A percentile compares a stretch with the other conserved stretches of the same genome.
Evolutionary conservation across 2,113 vertebrate genomes (phyloP).

Genomic region (Uropsilus gracilis): DNA sequence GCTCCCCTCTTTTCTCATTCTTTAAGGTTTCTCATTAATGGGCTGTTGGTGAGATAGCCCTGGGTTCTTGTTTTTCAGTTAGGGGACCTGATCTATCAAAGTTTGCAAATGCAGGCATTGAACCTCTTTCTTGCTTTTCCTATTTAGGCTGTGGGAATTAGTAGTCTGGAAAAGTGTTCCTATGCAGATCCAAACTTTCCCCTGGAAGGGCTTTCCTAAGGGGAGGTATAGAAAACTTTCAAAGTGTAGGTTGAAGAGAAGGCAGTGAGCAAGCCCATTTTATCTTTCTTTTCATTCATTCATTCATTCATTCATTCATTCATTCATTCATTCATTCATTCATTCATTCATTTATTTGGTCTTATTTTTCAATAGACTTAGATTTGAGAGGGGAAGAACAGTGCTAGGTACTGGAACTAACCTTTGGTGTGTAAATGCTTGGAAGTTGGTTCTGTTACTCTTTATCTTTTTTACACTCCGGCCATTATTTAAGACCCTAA

Average conservation of each 20-base stretch:
- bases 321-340: too few relatives aligned
- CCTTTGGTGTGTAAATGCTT: too few relatives aligned
- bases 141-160: background rate
- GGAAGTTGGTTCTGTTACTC: background rate
- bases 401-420: background rate
- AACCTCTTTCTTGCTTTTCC: background rate
- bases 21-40: background rate
- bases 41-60: background rate
- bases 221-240: background rate
- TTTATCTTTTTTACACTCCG: background rate
- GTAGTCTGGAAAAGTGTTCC: background rate
- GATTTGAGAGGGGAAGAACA: background rate
- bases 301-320: too few relatives aligned
- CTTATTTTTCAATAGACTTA: slow-evolving; percentile 13
- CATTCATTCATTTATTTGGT: too few relatives aligned
- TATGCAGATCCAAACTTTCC: background rate
- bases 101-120: background rate
- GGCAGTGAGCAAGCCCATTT: background rate
- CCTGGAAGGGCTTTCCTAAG: background rate
- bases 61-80: background rate
- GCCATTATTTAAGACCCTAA: slow-evolving; percentile 34
- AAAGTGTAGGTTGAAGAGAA: background rate
- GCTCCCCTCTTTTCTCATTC: background rate
- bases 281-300: background rate
- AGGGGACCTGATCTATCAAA: background rate